Evolutionary conservation across 1,140 invertebrate genomes (phyloP).

Genomic region (Drosophila setifemur): DNA sequence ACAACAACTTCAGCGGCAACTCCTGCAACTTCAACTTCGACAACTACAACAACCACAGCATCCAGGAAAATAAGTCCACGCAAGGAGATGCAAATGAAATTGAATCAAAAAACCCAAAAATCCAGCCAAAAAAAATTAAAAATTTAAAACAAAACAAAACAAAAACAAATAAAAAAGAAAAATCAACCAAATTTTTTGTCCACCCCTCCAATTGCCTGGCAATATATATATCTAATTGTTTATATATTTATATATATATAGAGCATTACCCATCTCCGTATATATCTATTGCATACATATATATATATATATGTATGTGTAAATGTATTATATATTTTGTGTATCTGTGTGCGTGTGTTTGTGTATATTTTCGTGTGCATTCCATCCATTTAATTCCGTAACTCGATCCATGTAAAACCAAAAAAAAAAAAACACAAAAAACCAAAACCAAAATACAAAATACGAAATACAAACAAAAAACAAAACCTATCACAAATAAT

Average conservation of each 20-base stretch:
- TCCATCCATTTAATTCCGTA: conserved; percentile 68
- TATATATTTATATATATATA: conserved; percentile 47
- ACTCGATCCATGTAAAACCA: conserved; percentile 32
- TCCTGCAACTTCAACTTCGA: too few relatives aligned
- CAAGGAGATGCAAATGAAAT: conserved; percentile 9
- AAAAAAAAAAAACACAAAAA: conserved; percentile 9
- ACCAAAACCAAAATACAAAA: background rate
- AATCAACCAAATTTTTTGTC: conserved; percentile 37
- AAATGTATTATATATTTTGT: conserved; percentile 44
- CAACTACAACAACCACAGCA: conserved; percentile 16
- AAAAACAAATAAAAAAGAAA: conserved; percentile 7
- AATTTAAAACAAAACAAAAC: conserved; percentile 11
- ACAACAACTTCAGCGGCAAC: background rate
- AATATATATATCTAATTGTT: conserved; percentile 54
- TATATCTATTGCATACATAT: conserved; percentile 32
- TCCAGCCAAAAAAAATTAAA: conserved; percentile 27
- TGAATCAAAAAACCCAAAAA: conserved; percentile 23
- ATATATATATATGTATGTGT: conserved; percentile 31
- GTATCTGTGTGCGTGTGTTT: conserved; percentile 55
- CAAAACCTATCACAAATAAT: conserved; percentile 12
- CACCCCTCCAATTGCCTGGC: conserved; percentile 54
- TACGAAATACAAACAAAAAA: conserved; percentile 1
- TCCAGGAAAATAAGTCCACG: conserved; percentile 24
- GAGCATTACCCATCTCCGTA: conserved; percentile 33
- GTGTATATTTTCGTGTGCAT: conserved; percentile 64